These are phyloP conservation scores for Panthera uncia DNA, from an alignment of 2,113 vertebrate species.

Conservation along the genomic window DNA sequence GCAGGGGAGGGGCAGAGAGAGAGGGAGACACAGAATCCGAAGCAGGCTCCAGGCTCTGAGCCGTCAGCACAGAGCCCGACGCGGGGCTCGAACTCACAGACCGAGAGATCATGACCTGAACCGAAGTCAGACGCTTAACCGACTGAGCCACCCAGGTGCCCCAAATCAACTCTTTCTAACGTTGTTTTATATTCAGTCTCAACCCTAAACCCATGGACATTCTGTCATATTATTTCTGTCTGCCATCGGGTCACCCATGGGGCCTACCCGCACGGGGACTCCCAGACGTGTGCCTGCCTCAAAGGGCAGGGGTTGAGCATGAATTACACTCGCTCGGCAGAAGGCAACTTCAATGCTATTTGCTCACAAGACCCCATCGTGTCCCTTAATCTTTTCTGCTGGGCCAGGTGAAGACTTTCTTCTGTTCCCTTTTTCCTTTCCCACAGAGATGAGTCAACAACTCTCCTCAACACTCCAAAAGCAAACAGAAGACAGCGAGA, in stretches of 20 bases:
- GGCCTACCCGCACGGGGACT: background rate
- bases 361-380: background rate
- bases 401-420: background rate
- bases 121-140: no score
- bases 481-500: slow-evolving; percentile 66
- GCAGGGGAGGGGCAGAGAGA: no score
- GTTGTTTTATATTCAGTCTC: background rate
- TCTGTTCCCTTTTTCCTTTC: background rate
- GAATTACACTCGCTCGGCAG: background rate
- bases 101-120: no score
- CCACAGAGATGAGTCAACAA: slow-evolving; percentile 47
- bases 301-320: background rate
- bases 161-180: background rate
- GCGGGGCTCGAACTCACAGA: no score
- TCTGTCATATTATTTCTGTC: background rate
- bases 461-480: slow-evolving; percentile 64
- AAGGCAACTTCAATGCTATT: background rate
- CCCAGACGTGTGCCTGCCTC: background rate
- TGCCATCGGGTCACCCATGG: background rate
- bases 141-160: no score
- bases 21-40: no score
- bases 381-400: background rate
- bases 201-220: background rate
- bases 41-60: no score
- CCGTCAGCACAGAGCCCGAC: no score